A percentile compares a stretch with the other conserved stretches of the same genome.
Conservation (phyloP, 2,113 vertebrate species). For the Antechinus stuartii region DNA sequence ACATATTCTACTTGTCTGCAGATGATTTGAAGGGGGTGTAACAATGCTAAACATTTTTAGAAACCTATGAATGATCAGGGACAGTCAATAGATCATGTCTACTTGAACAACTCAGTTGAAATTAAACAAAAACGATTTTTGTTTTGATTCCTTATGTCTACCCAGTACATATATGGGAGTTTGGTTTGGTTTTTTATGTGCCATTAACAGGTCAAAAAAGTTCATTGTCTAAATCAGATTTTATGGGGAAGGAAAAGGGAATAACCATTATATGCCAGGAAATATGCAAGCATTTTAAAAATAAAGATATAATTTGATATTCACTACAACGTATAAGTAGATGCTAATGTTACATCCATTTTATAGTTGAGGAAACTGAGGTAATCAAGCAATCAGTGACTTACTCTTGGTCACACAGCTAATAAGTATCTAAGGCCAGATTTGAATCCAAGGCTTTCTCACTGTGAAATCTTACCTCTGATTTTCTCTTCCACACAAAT, state of each 20-base stretch:
- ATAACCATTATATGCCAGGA: not conserved
- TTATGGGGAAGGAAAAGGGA: not conserved
- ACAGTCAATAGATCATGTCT: not conserved
- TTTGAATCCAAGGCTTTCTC: not conserved
- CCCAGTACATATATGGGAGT: not conserved
- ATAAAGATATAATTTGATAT: not conserved
- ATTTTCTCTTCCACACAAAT: not conserved
- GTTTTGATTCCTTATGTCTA: not conserved
- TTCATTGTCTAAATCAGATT: not conserved
- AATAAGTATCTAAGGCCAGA: not conserved
- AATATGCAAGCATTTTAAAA: not conserved
- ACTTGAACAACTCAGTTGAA: not conserved
- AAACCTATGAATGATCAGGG: not conserved
- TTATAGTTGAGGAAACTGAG: not conserved
- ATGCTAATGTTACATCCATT: not conserved
- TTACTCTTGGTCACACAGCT: not conserved
- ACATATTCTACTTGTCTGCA: not conserved
- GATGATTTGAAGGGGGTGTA: not conserved
- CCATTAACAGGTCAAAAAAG: not conserved
- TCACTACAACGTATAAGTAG: not conserved
- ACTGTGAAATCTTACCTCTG: not conserved
- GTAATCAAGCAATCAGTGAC: not conserved
- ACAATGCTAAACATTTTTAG: not conserved
- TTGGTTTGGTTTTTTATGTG: not conserved
- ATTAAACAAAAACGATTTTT: not conserved